A percentile compares a stretch with the other conserved stretches of the same genome.
Evolutionary conservation across 1,140 invertebrate genomes (phyloP).

Genomic region (Steinernema khuongi): DNA sequence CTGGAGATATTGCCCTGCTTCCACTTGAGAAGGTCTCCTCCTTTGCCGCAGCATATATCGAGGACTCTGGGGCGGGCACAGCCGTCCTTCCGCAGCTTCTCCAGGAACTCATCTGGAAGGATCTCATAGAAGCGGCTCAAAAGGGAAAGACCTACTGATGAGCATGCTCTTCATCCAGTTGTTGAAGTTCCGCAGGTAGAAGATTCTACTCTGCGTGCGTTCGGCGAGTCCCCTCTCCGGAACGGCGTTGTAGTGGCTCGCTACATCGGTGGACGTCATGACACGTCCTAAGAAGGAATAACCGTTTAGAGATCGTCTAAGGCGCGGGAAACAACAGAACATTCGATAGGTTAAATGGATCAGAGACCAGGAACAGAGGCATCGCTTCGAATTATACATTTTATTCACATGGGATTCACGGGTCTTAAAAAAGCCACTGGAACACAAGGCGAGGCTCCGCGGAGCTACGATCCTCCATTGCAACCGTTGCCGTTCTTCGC

Average conservation of each 20-base stretch:
- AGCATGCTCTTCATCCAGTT: conserved; percentile 97
- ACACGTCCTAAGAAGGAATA: background rate
- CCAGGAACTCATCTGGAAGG: conserved; percentile 21
- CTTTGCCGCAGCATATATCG: conserved; percentile 78
- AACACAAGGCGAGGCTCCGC: background rate
- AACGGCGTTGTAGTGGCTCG: conserved; percentile 62
- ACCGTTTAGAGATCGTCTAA: conserved; percentile 8
- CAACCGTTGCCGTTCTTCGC: background rate
- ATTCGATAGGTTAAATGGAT: too few relatives aligned
- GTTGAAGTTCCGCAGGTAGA: conserved; percentile 90
- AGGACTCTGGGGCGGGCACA: conserved; percentile 63
- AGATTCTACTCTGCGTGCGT: conserved; percentile 79
- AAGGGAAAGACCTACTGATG: conserved; percentile 66
- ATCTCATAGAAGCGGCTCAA: conserved; percentile 46
- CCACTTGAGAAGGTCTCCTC: conserved; percentile 94
- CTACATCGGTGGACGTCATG: conserved; percentile 56
- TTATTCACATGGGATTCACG: too few relatives aligned
- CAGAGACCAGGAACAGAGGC: too few relatives aligned
- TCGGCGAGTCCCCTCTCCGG: conserved; percentile 72
- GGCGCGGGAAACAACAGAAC: conserved; percentile 8
- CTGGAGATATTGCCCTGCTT: conserved; percentile 74
- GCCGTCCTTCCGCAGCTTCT: conserved; percentile 64
- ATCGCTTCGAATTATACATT: too few relatives aligned
- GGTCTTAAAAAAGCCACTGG: too few relatives aligned
- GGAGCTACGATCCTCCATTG: background rate